A percentile compares a stretch with the other conserved stretches of the same genome.
These are phyloP conservation scores for Brachycybe producta DNA, from an alignment of 2,888 invertebrate species.

Conservation along the genomic window DNA sequence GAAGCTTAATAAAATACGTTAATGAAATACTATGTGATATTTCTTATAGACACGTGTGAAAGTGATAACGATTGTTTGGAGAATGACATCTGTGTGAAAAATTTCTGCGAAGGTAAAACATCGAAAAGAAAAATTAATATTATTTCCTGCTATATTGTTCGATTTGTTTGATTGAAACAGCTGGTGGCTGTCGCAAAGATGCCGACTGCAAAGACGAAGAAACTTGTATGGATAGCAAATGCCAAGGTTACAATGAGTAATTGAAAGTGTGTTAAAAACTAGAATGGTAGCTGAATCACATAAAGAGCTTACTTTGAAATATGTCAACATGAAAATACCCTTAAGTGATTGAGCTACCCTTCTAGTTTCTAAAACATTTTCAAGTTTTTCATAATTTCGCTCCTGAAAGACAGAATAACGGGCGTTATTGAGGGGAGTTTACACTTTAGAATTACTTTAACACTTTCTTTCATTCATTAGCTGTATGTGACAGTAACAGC, in stretches of 20 bases:
- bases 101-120: conserved; percentile 18
- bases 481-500: conserved; percentile 28
- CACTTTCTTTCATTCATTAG: no score
- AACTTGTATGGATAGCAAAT: conserved; percentile 32
- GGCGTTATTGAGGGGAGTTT: no score
- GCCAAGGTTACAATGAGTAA: conserved; percentile 22
- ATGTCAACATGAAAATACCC: no score
- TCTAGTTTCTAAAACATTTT: no score
- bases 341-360: no score
- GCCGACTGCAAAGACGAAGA: conserved; percentile 66
- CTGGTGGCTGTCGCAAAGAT: conserved; percentile 59
- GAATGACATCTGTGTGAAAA: conserved; percentile 17
- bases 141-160: not conserved
- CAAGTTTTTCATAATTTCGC: no score
- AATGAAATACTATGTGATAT: not conserved
- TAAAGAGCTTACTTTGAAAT: no score
- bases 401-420: no score
- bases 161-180: conserved; percentile 10
- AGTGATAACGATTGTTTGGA: conserved; percentile 17
- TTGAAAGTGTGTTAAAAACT: no score
- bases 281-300: no score
- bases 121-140: not conserved
- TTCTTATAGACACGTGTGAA: conserved; percentile 14
- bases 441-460: no score
- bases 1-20: not conserved